Evolutionary conservation across 92 coral and sea anemone species (phyloP).

Genomic region (Umimayanthus chanpuru): DNA sequence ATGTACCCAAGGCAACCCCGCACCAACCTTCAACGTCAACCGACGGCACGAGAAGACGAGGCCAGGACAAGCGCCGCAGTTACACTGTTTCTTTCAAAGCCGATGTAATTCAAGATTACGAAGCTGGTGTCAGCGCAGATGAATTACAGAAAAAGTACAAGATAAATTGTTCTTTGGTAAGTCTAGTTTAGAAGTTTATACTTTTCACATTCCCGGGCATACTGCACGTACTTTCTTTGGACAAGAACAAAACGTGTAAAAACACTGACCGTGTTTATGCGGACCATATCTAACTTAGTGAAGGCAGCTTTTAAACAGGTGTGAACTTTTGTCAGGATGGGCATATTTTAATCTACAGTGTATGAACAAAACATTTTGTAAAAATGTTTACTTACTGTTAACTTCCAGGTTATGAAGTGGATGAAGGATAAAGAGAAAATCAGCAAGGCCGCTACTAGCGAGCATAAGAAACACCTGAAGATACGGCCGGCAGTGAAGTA

Average conservation of each 20-base stretch:
- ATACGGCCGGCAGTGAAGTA: constrained; percentile 10
- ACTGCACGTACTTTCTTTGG: constrained; percentile 10
- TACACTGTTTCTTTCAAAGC: constrained; percentile 40
- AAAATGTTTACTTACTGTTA: constrained; percentile 17
- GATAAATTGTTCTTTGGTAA: constrained; percentile 42
- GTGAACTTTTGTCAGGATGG: neutral
- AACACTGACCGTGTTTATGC: constrained; percentile 28
- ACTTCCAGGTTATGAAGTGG: constrained; percentile 31
- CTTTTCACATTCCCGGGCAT: no score
- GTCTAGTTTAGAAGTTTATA: constrained; percentile 30
- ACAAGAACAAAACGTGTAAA: constrained; percentile 18
- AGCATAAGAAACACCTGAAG: constrained; percentile 29
- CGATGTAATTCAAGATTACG: constrained; percentile 32
- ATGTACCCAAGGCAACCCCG: constrained; percentile 22
- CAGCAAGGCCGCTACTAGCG: constrained; percentile 5
- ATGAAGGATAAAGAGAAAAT: constrained; percentile 41
- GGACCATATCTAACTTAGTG: constrained; percentile 3
- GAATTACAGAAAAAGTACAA: constrained; percentile 33
- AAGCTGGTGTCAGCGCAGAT: constrained; percentile 43
- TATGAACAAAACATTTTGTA: constrained; percentile 12
- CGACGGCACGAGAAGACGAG: constrained; percentile 40
- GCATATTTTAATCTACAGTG: constrained; percentile 8
- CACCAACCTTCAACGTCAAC: constrained; percentile 32
- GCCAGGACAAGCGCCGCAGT: constrained; percentile 30
- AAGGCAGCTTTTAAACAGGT: constrained; percentile 12